phyloP scores from a whole-genome alignment of 2,888 invertebrate species.

The Hydroisotoma schaefferi region DNA sequence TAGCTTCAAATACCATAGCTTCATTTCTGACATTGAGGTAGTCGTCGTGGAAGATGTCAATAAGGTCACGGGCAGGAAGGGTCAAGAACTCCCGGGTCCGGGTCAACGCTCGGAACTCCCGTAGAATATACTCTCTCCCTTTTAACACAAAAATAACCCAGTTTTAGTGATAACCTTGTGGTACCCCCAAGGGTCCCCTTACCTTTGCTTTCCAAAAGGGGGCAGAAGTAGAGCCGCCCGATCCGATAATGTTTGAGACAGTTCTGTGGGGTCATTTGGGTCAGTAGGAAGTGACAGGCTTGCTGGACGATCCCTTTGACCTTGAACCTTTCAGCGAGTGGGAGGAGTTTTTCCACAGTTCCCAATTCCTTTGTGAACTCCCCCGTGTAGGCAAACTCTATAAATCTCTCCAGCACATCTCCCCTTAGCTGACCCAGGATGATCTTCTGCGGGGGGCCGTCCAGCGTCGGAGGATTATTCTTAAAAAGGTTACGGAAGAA shows the following conservation, averaged over 20 bases:
- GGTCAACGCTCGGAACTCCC: constrained; percentile 61
- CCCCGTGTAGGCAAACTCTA: constrained; percentile 74
- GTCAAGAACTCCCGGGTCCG: constrained; percentile 64
- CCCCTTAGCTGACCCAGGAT: constrained; percentile 55
- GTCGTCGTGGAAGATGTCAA: constrained; percentile 65
- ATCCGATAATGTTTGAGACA: constrained; percentile 69
- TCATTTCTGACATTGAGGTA: constrained; percentile 69
- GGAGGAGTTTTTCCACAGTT: constrained; percentile 67
- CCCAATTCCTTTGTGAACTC: constrained; percentile 62
- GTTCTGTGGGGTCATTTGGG: constrained; percentile 63
- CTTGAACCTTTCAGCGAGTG: constrained; percentile 69
- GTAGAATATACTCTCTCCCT: constrained; percentile 49
- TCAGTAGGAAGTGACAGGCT: constrained; percentile 65
- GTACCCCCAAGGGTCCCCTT: no score
- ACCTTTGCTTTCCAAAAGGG: background rate
- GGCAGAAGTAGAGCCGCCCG: constrained; percentile 54
- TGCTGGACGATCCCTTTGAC: constrained; percentile 68
- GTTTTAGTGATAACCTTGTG: no score
- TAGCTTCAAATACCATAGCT: constrained; percentile 69
- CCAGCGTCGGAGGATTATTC: constrained; percentile 61
- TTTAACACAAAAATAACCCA: no score
- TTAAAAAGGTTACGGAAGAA: constrained; percentile 71
- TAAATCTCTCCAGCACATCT: constrained; percentile 61
- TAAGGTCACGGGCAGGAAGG: constrained; percentile 61
- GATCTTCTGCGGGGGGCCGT: constrained; percentile 61